Base-by-base conservation (phyloP, 2,888 invertebrate genomes). In the Phorcus lineatus region DNA sequence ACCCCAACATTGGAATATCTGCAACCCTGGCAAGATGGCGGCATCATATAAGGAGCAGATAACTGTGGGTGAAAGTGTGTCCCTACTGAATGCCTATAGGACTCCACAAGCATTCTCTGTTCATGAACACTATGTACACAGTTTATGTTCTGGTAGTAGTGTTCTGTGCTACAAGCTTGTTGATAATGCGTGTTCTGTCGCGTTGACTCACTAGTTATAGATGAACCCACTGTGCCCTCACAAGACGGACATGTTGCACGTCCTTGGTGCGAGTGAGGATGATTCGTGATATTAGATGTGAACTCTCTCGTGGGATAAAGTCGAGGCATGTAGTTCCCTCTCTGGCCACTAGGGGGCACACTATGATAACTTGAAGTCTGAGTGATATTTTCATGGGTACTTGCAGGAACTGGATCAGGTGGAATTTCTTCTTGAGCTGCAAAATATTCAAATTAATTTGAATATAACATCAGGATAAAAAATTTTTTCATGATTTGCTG, bases 241-340 rank as follows among this genome's bases (percentile, higher is more conserved):
- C 89, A 89, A 1, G 89, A 89, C 1, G 88, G 85, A 75, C 89
- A 89, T 9, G 82, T 81, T 6, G 40, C 40, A 0, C 81, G 78
- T n/a, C 80, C 31, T 11, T 78, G 74, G 54, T 66, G 66, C 28
- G 78, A 62, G 7, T 76, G 53, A 47, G 47, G 47, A 13, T 78
- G 52, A 19, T 67, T 24, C 2, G 70, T 31, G 53, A 77, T 47
- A 6, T 78, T 19, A 0, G 82, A 76, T 3, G 70, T 31, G 57
- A 66, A 80, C 28, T 84, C 82, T 16, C 75, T 13, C 31, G 67
- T 74, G 0, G 77, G 62, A 28, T 66, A 57, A 11, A 66, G 66
- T 9, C 66, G 24, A 13, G 82, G 54, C 76, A 76, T 24, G 76
- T 76, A 76, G 36, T 31, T 76, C 55, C 76, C 55, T 17, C 36